phyloP scores from a whole-genome alignment of 1,140 invertebrate species.

The Eurosta solidaginis region DNA sequence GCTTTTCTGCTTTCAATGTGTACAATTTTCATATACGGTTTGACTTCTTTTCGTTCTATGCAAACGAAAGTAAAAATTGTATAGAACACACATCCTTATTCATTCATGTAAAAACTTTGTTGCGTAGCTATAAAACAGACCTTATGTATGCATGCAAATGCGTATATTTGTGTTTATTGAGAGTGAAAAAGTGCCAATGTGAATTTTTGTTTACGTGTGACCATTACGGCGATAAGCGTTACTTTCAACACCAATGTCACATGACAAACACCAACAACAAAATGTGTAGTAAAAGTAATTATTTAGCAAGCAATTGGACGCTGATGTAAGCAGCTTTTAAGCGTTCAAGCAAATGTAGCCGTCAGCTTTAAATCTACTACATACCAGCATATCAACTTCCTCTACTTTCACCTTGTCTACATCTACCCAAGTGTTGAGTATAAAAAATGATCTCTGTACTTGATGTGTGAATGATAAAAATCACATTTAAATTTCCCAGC shows the following conservation, averaged over 20 bases:
- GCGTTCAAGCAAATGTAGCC: background rate
- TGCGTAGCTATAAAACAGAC: background rate
- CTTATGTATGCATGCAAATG: background rate
- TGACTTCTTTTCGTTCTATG: background rate
- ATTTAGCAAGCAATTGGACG: background rate
- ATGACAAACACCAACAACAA: background rate
- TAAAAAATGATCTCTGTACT: constrained; percentile 20
- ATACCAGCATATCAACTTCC: too few species aligned
- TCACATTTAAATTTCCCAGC: constrained; percentile 33
- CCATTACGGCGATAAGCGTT: background rate
- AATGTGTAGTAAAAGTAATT: background rate
- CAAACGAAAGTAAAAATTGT: background rate
- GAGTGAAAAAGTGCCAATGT: background rate
- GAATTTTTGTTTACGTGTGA: background rate
- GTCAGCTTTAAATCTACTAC: too few species aligned
- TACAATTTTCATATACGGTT: background rate
- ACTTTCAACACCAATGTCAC: background rate
- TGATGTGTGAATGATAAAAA: constrained; percentile 34
- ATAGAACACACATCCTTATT: too few species aligned
- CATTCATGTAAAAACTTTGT: too few species aligned
- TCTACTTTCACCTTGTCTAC: too few species aligned
- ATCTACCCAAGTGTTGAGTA: too few species aligned
- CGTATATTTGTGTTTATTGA: background rate
- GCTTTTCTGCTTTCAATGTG: background rate
- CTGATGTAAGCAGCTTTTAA: background rate